Base-by-base conservation (phyloP, 2,797 vertebrate genomes). In the Galago senegalensis region DNA sequence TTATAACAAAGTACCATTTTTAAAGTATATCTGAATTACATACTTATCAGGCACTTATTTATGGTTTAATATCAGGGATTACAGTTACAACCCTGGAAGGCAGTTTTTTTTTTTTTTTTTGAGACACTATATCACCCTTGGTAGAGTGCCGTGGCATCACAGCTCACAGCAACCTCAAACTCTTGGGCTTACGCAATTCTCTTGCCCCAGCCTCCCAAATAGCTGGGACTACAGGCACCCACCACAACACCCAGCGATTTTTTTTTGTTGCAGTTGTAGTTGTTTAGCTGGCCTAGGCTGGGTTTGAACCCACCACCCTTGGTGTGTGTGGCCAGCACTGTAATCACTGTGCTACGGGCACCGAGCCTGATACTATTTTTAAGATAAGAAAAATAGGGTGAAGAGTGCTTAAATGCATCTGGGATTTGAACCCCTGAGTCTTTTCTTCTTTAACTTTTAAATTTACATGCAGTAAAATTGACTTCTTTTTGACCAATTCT, bases 401-500 rank as follows among this genome's bases (percentile, higher is more conserved):
- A 56, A 89, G 23, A 60, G 40, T 75, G 80, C 17, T 46, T 56
- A 76, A 37, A 8, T 82, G 58, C 23, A 89, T 2, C 53, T 80
- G 27, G 34, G 27, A 25, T 91, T 85, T 84, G 88, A 91, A 56
- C 5, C 11, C 63, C 40, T 80, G n/a, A 43, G 53, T 72, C 61
- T 79, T 89, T 93, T 91, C 70, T 49, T 60, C 56, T 83, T 88
- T 85, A 72, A 70, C 58, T 91, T 75, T 73, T 63, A 94, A 49
- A 25, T 87, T 81, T 76, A 75, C 1, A 12, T 92, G 46, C 37
- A 90, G 23, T 82, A 79, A 73, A 67, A 46, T 65, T 65, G 46
- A 63, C 73, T 89, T 87, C 2, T 46, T 87, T 75, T 72, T 58
- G 25, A 65, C 37, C 16, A 76, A 53, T 56, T 91, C 34, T 76